These are phyloP conservation scores for Centropristis striata DNA, from an alignment of 2,113 vertebrate species.

Conservation along the genomic window DNA sequence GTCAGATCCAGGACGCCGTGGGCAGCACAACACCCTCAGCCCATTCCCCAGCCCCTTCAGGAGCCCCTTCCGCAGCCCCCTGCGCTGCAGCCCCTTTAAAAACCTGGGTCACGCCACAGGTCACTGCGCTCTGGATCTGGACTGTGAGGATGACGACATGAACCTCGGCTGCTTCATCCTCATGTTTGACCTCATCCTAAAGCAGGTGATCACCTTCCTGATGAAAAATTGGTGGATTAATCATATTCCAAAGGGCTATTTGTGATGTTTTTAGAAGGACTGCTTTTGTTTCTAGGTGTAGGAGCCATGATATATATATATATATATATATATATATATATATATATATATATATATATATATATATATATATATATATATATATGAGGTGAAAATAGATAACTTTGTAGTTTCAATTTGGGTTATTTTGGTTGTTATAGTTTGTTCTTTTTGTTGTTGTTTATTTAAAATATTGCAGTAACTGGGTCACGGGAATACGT, in stretches of 20 bases:
- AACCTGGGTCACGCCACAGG: conserved; percentile 92
- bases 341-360: too few relatives aligned
- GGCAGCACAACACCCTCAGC: conserved; percentile 93
- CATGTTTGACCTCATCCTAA: conserved; percentile 99
- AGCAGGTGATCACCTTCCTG: conserved; percentile 89
- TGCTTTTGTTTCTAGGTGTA: neutral
- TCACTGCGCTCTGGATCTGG: conserved; percentile 93
- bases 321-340: too few relatives aligned
- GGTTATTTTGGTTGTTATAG: too few relatives aligned
- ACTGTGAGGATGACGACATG: conserved; percentile 98
- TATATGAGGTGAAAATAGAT: too few relatives aligned
- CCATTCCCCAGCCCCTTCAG: conserved; percentile 98
- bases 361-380: too few relatives aligned
- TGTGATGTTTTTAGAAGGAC: neutral
- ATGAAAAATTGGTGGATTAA: neutral
- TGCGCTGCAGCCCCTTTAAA: conserved; percentile 94
- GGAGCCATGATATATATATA: too few relatives aligned
- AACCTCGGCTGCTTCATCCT: conserved; percentile 99
- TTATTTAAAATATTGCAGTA: too few relatives aligned
- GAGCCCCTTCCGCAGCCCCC: conserved; percentile 95
- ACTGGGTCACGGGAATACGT: too few relatives aligned
- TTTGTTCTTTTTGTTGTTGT: too few relatives aligned
- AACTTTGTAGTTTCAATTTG: too few relatives aligned
- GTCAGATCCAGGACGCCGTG: conserved; percentile 95
- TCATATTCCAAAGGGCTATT: neutral